These are phyloP conservation scores for Erinaceus europaeus DNA, from an alignment of 2,113 vertebrate genomes.

Conservation along the genomic window DNA sequence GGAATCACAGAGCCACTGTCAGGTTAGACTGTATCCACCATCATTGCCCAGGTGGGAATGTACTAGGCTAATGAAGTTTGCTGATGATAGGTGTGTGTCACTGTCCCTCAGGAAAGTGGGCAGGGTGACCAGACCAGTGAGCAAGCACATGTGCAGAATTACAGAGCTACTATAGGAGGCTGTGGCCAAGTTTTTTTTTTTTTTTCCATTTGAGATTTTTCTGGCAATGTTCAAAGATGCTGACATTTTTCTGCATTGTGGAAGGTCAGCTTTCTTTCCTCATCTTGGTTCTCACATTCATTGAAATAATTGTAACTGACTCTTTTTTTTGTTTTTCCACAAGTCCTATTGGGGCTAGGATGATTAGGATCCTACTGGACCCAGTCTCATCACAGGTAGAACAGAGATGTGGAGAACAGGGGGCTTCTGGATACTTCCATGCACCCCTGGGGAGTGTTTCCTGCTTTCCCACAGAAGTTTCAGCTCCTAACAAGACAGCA, in stretches of 20 bases:
- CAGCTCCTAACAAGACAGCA: neutral
- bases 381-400: neutral
- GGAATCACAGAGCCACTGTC: neutral
- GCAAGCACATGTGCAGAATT: neutral
- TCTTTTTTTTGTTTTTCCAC: slow-evolving; percentile 28
- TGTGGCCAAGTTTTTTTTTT: too few species aligned
- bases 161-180: too few species aligned
- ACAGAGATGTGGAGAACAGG: rapidly evolving
- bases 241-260: slow-evolving; percentile 20
- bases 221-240: neutral
- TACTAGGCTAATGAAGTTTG: neutral
- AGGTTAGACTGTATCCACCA: neutral
- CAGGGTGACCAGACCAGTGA: neutral
- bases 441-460: neutral
- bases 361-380: neutral
- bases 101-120: neutral
- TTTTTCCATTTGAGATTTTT: neutral
- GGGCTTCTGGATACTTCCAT: neutral
- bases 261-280: slow-evolving; percentile 31
- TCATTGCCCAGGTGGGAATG: neutral
- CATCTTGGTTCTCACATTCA: slow-evolving; percentile 8
- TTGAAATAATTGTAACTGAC: slow-evolving; percentile 32
- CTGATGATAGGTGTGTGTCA: neutral
- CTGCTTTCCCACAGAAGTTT: neutral
- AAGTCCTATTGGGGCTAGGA: neutral